Base-by-base conservation (phyloP, 2,888 invertebrate genomes). In the Cotesia congregata region DNA sequence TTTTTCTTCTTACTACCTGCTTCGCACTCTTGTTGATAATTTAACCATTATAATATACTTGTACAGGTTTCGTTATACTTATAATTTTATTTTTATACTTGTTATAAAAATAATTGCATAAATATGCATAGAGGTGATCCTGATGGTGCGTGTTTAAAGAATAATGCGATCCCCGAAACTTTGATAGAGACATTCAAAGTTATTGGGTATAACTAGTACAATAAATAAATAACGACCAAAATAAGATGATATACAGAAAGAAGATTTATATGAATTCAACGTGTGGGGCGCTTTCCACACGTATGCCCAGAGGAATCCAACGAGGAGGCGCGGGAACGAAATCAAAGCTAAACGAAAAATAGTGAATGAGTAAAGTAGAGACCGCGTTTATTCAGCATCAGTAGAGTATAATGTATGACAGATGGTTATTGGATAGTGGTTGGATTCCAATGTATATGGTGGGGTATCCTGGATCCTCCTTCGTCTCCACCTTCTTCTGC, bases 401-500 rank as follows among this genome's bases (percentile, higher is more conserved):
- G 50, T 50, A 50, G 50, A 50, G 50, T 9, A 65, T n/a, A 72
- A 41, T 17, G 59, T 81, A 82, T 83, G 82, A 83, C 82, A 82
- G 82, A 81, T 82, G 83, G 79, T 82, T 82, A 83, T 83, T 83
- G 83, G 82, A 81, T 80, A 80, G 79, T 76, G 74, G 80, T 80
- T 78, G 80, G 77, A 82, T 82, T 80, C 78, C 78, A 69, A 41
- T 78, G 74, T 74, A 38, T 64, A 62, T 81, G 78, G 82, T 80
- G 83, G 83, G 80, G 82, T 73, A 75, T 78, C 78, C 77, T 79
- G 82, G 83, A 80, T 77, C 83, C 82, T 82, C 83, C 84, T 82
- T 81, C 79, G 74, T 80, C 81, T 82, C 79, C 82, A 78, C 80
- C 80, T 81, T 78, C 79, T 77, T 77, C 77, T 77, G 65, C 72